phyloP scores from a whole-genome alignment of 2,888 invertebrate genomes.

The Anodontia alba region DNA sequence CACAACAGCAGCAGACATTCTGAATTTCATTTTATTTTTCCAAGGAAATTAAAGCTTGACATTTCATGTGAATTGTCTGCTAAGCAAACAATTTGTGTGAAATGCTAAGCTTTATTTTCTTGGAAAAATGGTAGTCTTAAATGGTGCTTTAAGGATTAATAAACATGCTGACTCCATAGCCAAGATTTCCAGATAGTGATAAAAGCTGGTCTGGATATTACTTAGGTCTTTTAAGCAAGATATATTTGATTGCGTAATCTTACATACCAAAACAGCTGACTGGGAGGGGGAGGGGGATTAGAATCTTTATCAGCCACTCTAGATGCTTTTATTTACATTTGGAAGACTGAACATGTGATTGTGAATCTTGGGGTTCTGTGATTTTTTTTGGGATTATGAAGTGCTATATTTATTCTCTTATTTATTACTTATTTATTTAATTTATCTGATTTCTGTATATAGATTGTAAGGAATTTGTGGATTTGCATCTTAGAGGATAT shows the following conservation, averaged over 20 bases:
- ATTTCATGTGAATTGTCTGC: no score
- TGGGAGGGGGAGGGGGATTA: constrained; percentile 21
- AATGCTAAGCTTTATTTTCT: no score
- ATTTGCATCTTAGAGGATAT: no score
- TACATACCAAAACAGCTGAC: constrained; percentile 26
- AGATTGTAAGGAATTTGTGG: not conserved
- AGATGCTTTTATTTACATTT: not conserved
- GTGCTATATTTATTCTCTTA: constrained; percentile 17
- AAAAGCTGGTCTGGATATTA: no score
- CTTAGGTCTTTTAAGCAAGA: not conserved
- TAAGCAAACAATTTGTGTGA: no score
- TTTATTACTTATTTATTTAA: not conserved
- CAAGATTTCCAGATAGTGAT: no score
- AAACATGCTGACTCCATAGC: no score
- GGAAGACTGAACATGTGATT: not conserved
- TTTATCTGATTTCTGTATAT: not conserved
- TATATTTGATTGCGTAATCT: constrained; percentile 18
- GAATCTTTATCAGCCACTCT: constrained; percentile 7
- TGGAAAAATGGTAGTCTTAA: no score
- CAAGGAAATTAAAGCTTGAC: no score
- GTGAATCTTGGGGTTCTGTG: not conserved
- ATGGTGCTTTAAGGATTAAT: no score
- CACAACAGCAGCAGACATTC: no score
- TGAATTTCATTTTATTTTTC: no score
- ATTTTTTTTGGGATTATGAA: constrained; percentile 2